Evolutionary conservation across 2,797 vertebrate genomes (phyloP).

Genomic region (Typhlichthys subterraneus): DNA sequence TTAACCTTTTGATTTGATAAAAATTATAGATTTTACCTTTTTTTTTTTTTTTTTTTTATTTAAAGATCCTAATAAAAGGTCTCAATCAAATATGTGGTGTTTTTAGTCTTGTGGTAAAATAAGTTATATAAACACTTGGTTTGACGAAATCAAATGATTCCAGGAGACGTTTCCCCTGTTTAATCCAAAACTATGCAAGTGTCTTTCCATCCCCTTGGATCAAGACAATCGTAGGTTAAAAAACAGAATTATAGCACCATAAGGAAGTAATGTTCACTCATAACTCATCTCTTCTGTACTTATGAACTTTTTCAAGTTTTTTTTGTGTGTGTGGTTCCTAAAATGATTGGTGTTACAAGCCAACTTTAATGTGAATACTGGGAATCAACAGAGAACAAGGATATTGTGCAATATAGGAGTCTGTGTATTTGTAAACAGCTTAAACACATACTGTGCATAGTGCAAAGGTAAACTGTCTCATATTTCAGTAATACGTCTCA

Average conservation of each 20-base stretch:
- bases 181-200: conserved; percentile 27
- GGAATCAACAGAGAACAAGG: not conserved
- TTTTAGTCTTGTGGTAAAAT: not conserved
- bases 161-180: not conserved
- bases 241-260: conserved; percentile 11
- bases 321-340: not conserved
- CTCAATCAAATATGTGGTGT: not conserved
- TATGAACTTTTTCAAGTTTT: not conserved
- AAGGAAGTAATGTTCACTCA: conserved; percentile 11
- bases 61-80: not conserved
- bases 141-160: not conserved
- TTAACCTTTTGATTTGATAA: conserved; percentile 1
- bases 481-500: not conserved
- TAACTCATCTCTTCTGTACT: not conserved
- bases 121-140: not conserved
- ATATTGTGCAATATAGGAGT: conserved; percentile 8
- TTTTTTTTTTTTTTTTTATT: no score
- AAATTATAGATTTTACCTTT: not conserved
- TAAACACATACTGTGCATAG: not conserved
- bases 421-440: conserved; percentile 4
- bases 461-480: conserved; percentile 1
- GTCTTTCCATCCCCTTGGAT: not conserved
- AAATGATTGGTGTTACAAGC: not conserved
- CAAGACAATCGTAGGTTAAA: not conserved
- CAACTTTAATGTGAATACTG: not conserved